These are phyloP conservation scores for Solea solea DNA, from an alignment of 2,113 vertebrate genomes.

Conservation along the genomic window DNA sequence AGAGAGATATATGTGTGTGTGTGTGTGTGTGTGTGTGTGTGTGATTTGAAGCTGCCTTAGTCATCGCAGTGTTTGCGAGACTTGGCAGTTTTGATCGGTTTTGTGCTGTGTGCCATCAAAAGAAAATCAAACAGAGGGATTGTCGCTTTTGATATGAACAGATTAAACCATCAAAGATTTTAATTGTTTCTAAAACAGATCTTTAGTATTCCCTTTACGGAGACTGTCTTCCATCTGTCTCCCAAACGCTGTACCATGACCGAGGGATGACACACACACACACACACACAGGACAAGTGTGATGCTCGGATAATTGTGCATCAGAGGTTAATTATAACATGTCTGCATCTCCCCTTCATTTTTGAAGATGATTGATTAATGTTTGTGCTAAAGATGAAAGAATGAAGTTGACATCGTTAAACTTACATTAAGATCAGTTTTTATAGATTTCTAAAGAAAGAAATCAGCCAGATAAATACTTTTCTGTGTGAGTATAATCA, in stretches of 20 bases:
- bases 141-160: slow-evolving; percentile 81
- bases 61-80: slow-evolving; percentile 57
- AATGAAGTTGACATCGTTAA: slow-evolving; percentile 5
- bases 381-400: slow-evolving; percentile 25
- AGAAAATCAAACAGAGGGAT: slow-evolving; percentile 78
- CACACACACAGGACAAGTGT: slow-evolving; percentile 14
- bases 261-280: slow-evolving; percentile 17
- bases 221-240: slow-evolving; percentile 73
- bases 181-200: slow-evolving; percentile 84
- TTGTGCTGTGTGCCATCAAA: slow-evolving; percentile 74
- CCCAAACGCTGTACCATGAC: slow-evolving; percentile 53
- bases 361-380: slow-evolving; percentile 5
- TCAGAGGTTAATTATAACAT: slow-evolving; percentile 29
- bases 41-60: not conserved
- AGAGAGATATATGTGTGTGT: no score
- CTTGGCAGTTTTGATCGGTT: slow-evolving; percentile 53
- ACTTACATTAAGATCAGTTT: not conserved
- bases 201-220: slow-evolving; percentile 77
- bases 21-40: no score
- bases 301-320: slow-evolving; percentile 23
- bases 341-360: slow-evolving; percentile 11
- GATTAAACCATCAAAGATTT: slow-evolving; percentile 83
- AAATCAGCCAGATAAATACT: no score
- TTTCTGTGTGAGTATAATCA: no score
- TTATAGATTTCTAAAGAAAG: no score